These are phyloP conservation scores for Dryobotodes eremita DNA, from an alignment of 2,888 invertebrate genomes.

Conservation along the genomic window DNA sequence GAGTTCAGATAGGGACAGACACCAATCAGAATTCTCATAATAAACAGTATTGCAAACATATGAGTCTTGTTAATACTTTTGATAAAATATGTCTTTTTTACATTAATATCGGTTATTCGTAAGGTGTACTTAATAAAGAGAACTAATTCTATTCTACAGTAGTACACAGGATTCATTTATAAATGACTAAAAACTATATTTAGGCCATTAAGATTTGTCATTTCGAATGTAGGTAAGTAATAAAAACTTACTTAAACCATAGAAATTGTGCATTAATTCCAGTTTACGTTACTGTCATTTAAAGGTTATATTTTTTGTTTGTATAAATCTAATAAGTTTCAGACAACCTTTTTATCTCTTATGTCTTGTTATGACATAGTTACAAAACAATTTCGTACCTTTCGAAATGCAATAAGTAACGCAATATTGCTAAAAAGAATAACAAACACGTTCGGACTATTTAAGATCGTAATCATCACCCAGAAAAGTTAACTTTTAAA, in stretches of 20 bases:
- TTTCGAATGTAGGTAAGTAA: not conserved
- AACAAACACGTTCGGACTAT: conserved; percentile 32
- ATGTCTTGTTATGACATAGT: not conserved
- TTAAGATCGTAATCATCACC: conserved; percentile 60
- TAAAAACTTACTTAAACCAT: not conserved
- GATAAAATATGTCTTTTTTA: not conserved
- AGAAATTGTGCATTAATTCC: not conserved
- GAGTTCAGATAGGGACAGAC: too few species aligned
- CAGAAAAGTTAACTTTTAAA: conserved; percentile 63
- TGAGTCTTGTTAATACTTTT: not conserved
- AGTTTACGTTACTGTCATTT: too few species aligned
- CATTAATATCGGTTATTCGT: not conserved
- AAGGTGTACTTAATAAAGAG: not conserved
- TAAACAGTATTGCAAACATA: not conserved
- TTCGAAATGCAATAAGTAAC: not conserved
- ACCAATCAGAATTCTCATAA: not conserved
- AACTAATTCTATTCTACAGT: not conserved
- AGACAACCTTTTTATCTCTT: not conserved
- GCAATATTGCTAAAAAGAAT: conserved; percentile 20
- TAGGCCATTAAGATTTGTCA: not conserved
- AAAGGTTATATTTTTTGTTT: not conserved
- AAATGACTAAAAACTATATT: not conserved
- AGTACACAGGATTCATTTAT: not conserved
- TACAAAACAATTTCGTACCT: conserved; percentile 10
- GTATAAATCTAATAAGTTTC: not conserved